These are phyloP conservation scores for Eupeodes latifasciatus DNA, from an alignment of 2,888 invertebrate species.

Conservation along the genomic window DNA sequence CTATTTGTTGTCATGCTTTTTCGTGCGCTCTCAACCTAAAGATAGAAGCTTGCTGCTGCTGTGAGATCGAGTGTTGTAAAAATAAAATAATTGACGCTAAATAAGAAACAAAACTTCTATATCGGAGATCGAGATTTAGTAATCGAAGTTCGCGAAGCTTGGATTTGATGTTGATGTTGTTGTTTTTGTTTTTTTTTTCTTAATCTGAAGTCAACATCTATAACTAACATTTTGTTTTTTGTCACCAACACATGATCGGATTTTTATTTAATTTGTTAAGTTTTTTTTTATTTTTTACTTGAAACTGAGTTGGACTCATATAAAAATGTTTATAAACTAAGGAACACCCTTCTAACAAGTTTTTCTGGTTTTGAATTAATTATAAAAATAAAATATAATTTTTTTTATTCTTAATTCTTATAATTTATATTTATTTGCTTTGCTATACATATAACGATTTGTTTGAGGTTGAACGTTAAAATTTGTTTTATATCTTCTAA, in stretches of 20 bases:
- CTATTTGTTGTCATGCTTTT: conserved; percentile 54
- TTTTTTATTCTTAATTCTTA: conserved; percentile 40
- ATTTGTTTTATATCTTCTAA: not conserved
- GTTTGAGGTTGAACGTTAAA: conserved; percentile 34
- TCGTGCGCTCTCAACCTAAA: conserved; percentile 54
- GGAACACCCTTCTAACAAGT: conserved; percentile 76
- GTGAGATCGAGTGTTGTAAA: conserved; percentile 40
- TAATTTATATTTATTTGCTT: conserved; percentile 52
- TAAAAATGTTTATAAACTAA: conserved; percentile 34
- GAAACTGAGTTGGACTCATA: conserved; percentile 39
- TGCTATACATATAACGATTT: conserved; percentile 34
- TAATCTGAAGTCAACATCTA: conserved; percentile 63
- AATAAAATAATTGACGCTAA: conserved; percentile 75
- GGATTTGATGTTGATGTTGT: conserved; percentile 18
- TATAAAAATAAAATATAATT: conserved; percentile 33
- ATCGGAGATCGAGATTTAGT: conserved; percentile 75
- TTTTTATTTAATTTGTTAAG: not conserved
- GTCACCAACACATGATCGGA: conserved; percentile 68
- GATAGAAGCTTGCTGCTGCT: conserved; percentile 38
- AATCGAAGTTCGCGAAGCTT: conserved; percentile 61
- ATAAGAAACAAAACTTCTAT: conserved; percentile 46
- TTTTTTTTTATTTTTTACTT: conserved; percentile 21
- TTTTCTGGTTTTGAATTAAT: conserved; percentile 76
- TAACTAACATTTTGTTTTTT: conserved; percentile 59
- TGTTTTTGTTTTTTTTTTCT: conserved; percentile 29